Evolutionary conservation across 2,797 vertebrate species (phyloP).

Genomic region (Tapera naevia): DNA sequence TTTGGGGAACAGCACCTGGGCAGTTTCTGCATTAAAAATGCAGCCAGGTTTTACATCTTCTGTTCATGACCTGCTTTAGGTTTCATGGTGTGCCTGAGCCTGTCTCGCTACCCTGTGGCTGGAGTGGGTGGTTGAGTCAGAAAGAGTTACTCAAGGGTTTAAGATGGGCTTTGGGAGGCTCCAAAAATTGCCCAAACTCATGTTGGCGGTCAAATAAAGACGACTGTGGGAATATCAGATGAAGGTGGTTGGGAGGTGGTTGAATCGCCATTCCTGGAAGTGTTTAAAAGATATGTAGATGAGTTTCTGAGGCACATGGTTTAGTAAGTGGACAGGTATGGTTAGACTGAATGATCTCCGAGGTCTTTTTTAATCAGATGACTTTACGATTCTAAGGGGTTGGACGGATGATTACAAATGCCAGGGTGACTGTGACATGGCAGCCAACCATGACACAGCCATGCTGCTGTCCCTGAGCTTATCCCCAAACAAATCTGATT

Average conservation of each 20-base stretch:
- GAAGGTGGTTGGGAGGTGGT: too few species aligned
- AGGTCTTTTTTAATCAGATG: too few species aligned
- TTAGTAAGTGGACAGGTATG: too few species aligned
- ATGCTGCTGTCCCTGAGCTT: not conserved
- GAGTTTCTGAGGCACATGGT: too few species aligned
- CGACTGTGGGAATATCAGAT: not conserved
- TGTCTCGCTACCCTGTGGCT: not conserved
- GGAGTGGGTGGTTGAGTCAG: not conserved
- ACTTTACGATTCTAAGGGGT: too few species aligned
- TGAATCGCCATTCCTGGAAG: too few species aligned
- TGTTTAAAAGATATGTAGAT: too few species aligned
- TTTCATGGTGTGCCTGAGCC: not conserved
- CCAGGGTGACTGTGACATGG: accelerated
- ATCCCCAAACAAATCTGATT: not conserved
- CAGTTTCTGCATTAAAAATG: not conserved
- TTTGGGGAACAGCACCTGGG: not conserved
- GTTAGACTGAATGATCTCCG: too few species aligned
- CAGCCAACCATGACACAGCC: not conserved
- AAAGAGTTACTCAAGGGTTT: not conserved
- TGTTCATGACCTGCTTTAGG: not conserved
- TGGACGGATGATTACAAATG: accelerated
- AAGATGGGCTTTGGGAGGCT: not conserved
- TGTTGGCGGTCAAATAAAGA: not conserved
- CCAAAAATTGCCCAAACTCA: not conserved
- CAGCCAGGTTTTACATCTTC: not conserved